Conservation (phyloP, 1,140 invertebrate species). For the Drosophila sturtevanti region DNA sequence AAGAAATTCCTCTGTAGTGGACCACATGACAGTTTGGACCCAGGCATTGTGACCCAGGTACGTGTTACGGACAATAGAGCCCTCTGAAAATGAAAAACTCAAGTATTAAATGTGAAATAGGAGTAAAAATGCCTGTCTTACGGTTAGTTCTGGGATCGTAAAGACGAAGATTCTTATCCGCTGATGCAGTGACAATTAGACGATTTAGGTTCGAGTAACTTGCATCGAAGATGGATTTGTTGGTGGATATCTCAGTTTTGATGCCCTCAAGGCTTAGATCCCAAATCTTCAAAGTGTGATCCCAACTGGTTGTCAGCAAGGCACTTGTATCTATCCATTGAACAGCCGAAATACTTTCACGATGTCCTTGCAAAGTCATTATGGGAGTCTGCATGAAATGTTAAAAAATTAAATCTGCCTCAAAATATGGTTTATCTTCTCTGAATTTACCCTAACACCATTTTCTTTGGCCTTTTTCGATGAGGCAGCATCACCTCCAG, state of each 20-base stretch:
- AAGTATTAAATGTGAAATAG: not conserved
- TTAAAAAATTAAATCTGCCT: not conserved
- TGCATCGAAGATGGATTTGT: conserved; percentile 94
- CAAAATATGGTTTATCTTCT: not conserved
- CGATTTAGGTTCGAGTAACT: conserved; percentile 91
- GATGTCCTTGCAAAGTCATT: conserved; percentile 95
- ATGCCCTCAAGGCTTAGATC: conserved; percentile 93
- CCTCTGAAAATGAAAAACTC: conserved; percentile 85
- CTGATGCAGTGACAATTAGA: conserved; percentile 92
- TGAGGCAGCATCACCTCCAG: conserved; percentile 44
- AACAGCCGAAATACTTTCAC: conserved; percentile 93
- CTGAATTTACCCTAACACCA: conserved; percentile 83
- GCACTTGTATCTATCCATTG: conserved; percentile 91
- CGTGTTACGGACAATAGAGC: conserved; percentile 92
- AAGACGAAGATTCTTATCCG: conserved; percentile 94
- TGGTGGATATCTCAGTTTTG: conserved; percentile 91
- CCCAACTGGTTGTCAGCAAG: conserved; percentile 94
- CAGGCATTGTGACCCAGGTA: conserved; percentile 96
- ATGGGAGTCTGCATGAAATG: conserved; percentile 87
- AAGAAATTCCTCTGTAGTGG: conserved; percentile 90
- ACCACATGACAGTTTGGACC: conserved; percentile 96
- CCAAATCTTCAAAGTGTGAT: conserved; percentile 97
- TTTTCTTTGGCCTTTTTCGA: conserved; percentile 82
- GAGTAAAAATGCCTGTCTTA: conserved; percentile 77
- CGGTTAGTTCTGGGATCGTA: conserved; percentile 95